A percentile compares a stretch with the other conserved stretches of the same genome.
Conservation (phyloP, 2,797 vertebrate genomes). For the Mus spretus region DNA sequence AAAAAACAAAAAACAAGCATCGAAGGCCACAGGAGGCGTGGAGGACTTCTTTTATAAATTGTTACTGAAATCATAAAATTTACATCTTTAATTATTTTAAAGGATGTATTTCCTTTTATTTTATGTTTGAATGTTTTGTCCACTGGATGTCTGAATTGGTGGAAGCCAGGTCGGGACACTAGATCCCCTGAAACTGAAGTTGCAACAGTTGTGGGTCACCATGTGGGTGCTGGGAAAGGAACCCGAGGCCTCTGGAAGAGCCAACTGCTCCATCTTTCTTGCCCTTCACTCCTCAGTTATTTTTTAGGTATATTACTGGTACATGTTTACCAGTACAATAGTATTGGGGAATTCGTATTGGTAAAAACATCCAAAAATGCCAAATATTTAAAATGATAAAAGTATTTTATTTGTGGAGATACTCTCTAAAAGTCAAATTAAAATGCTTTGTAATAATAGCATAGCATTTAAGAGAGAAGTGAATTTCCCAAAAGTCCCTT, state of each 20-base stretch:
- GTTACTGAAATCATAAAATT: neutral
- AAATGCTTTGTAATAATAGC: neutral
- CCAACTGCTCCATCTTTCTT: neutral
- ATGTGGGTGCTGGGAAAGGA: neutral
- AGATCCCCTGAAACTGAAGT: neutral
- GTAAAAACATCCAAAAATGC: neutral
- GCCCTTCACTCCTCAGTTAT: neutral
- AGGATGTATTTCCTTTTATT: neutral
- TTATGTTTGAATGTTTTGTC: neutral
- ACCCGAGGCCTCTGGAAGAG: neutral
- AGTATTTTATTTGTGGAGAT: neutral
- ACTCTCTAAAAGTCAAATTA: constrained; percentile 18
- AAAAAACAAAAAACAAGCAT: neutral
- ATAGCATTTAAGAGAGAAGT: constrained; percentile 16
- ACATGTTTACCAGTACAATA: neutral
- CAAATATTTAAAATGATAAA: neutral
- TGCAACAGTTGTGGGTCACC: neutral
- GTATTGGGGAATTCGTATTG: neutral
- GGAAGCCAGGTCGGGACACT: neutral
- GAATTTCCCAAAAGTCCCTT: constrained; percentile 22
- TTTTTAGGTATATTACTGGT: neutral
- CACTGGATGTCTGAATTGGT: neutral
- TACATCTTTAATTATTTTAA: neutral
- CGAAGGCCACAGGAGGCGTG: neutral
- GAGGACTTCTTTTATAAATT: neutral